Evolutionary conservation across 2,113 vertebrate genomes (phyloP).

Genomic region (Perca schrenkii): DNA sequence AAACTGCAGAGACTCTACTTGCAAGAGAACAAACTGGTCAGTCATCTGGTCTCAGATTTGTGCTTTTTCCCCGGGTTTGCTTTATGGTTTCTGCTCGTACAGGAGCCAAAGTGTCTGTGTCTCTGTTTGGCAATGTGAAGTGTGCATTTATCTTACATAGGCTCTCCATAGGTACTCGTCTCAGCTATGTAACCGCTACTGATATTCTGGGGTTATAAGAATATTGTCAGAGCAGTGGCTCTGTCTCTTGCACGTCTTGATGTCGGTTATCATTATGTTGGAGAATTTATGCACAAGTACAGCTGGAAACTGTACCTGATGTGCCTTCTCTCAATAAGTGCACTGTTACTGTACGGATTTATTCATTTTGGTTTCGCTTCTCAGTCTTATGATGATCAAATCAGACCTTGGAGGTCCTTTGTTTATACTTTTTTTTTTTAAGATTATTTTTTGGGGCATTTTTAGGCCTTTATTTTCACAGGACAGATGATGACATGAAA

Average conservation of each 20-base stretch:
- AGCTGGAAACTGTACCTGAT: neutral
- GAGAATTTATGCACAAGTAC: neutral
- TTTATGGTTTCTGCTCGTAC: neutral
- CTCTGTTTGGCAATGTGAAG: neutral
- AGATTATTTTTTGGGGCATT: too few species aligned
- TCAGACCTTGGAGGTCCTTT: neutral
- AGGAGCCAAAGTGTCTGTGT: neutral
- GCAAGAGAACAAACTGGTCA: conserved; percentile 99
- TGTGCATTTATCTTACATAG: neutral
- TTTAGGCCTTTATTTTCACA: too few species aligned
- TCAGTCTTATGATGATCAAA: neutral
- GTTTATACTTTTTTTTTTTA: too few species aligned
- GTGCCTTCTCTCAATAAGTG: neutral
- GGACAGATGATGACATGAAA: too few species aligned
- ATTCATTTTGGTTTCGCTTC: neutral
- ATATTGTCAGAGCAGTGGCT: neutral
- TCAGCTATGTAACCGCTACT: neutral
- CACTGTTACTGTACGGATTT: neutral
- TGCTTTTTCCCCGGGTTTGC: neutral
- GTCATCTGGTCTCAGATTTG: conserved; percentile 54
- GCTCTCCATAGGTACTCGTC: neutral
- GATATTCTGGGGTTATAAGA: neutral
- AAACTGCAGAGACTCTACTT: conserved; percentile 98
- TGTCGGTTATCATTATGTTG: neutral
- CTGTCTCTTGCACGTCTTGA: neutral